phyloP scores from a whole-genome alignment of 2,888 invertebrate genomes.

The Drosophila kanekoi region DNA sequence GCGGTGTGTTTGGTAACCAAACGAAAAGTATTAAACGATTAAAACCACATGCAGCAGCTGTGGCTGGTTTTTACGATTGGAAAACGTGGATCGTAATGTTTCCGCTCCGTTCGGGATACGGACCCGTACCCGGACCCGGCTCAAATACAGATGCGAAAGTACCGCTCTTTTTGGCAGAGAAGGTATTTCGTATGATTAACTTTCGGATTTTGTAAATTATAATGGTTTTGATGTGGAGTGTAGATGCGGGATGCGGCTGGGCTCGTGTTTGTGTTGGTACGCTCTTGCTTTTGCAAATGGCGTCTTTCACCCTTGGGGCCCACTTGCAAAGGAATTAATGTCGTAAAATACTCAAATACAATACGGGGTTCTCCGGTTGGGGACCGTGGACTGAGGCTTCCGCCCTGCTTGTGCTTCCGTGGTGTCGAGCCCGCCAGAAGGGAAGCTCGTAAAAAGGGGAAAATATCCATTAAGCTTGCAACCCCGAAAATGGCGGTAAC shows the following conservation, averaged over 20 bases:
- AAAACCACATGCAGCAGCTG: conserved; percentile 28
- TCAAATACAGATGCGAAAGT: conserved; percentile 9
- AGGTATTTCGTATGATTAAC: conserved; percentile 71
- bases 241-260: conserved; percentile 8
- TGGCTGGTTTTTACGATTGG: conserved; percentile 43
- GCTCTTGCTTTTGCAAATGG: conserved; percentile 60
- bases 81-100: conserved; percentile 55
- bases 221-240: conserved; percentile 52
- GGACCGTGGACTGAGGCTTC: conserved; percentile 42
- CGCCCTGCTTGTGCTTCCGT: conserved; percentile 45
- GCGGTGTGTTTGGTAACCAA: neutral
- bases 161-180: conserved; percentile 19
- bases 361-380: conserved; percentile 47
- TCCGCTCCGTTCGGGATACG: conserved; percentile 12
- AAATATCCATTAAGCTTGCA: conserved; percentile 65
- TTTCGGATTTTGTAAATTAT: conserved; percentile 77
- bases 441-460: conserved; percentile 69
- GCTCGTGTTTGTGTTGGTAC: conserved; percentile 20
- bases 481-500: conserved; percentile 59
- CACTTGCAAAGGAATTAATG: conserved; percentile 72
- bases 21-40: conserved; percentile 3
- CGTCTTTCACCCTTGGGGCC: conserved; percentile 53
- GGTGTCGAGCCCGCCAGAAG: conserved; percentile 27
- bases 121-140: conserved; percentile 4
- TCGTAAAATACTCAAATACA: conserved; percentile 70